Evolutionary conservation across 2,888 invertebrate genomes (phyloP).

Genomic region (Amphipyra berbera): DNA sequence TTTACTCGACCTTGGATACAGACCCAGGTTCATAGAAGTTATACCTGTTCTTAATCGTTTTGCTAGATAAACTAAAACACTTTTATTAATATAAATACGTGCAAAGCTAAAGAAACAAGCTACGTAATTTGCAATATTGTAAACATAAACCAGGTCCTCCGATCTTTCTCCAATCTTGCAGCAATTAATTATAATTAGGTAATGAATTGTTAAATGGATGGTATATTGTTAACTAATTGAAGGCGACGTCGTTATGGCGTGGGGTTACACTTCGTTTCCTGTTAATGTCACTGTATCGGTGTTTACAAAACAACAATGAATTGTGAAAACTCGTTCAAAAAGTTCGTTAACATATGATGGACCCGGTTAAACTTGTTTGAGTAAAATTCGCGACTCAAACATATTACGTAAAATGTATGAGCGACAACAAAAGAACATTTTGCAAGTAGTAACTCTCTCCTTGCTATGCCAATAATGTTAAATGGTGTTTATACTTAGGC

Average conservation of each 20-base stretch:
- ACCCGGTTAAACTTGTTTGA: slow-evolving; percentile 2
- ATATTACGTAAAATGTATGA: slow-evolving; percentile 14
- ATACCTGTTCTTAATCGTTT: too few relatives aligned
- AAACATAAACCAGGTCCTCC: too few relatives aligned
- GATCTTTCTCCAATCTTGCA: too few relatives aligned
- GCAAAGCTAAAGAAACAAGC: too few relatives aligned
- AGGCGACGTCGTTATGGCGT: neutral
- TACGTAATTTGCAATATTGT: too few relatives aligned
- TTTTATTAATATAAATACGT: too few relatives aligned
- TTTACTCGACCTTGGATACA: too few relatives aligned
- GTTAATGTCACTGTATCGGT: slow-evolving; percentile 11
- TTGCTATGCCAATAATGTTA: slow-evolving; percentile 3
- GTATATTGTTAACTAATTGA: slow-evolving; percentile 28
- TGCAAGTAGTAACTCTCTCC: slow-evolving; percentile 8
- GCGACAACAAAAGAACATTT: slow-evolving; percentile 11
- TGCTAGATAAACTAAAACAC: too few relatives aligned
- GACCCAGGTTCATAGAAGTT: too few relatives aligned
- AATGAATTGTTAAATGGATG: too few relatives aligned
- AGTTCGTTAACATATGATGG: too few relatives aligned
- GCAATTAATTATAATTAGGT: too few relatives aligned
- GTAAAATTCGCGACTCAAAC: slow-evolving; percentile 15
- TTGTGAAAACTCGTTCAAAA: neutral
- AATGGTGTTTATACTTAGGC: neutral
- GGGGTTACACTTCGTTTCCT: slow-evolving; percentile 20
- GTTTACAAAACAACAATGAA: slow-evolving; percentile 18